Percentiles rank a stretch among this genome's conserved stretches.
phyloP scores from a whole-genome alignment of 2,113 vertebrate species.

The Tupaia chinensis region DNA sequence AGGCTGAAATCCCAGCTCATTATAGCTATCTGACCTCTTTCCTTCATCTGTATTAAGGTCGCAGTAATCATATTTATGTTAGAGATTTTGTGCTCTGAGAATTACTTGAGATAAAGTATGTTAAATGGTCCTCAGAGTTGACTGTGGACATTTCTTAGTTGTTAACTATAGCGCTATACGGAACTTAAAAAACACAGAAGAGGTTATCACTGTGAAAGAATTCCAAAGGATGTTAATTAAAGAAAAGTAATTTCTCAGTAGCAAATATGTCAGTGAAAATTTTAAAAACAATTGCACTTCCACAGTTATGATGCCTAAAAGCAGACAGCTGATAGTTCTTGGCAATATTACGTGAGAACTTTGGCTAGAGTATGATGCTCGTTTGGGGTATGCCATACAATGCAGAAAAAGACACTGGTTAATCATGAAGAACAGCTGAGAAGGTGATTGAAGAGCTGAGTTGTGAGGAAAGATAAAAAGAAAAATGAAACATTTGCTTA shows the following conservation, averaged over 20 bases:
- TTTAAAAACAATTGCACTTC: neutral
- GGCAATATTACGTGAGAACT: neutral
- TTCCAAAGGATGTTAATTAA: neutral
- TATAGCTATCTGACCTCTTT: neutral
- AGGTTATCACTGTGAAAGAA: neutral
- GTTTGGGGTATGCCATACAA: neutral
- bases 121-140: conserved; percentile 5
- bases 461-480: conserved; percentile 4
- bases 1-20: neutral
- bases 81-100: neutral
- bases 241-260: neutral
- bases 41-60: neutral
- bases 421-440: neutral
- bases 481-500: neutral
- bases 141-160: neutral
- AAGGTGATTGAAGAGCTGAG: neutral
- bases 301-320: neutral
- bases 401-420: neutral
- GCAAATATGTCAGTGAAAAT: conserved; percentile 17
- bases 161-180: neutral
- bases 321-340: neutral
- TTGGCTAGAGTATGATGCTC: neutral
- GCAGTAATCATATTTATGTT: neutral
- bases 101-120: neutral
- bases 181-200: neutral